Base-by-base conservation (phyloP, 2,113 vertebrate species). In the Coptodon rendalli region DNA sequence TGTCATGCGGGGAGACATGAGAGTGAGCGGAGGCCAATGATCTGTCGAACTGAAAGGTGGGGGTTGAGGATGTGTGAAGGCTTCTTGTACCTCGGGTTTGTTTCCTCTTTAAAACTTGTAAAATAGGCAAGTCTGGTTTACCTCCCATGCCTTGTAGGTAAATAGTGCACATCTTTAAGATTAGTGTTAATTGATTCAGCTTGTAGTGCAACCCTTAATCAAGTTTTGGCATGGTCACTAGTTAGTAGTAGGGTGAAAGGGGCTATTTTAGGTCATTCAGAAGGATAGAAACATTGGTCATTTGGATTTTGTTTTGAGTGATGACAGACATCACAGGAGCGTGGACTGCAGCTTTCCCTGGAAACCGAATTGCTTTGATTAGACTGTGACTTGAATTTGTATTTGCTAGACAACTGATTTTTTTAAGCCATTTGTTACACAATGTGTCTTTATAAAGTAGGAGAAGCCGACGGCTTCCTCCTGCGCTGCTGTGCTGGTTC, bases 141-240 rank as follows among this genome's bases (percentile, higher is more conserved):
- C 85, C 92, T 88, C 63, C 90, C 92, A 91, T 88, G 93, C 88
- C 89, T 89, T 45, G 90, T 82, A 90, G 92, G 91, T 91, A 93
- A 94, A 93, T 96, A 97, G 95, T 95, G 95, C 95, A 96, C 95
- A 94, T 95, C 84, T 59, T 89, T 94, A 90, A 82, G 92, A 95
- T 95, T 96, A 95, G 94, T 96, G 96, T 96, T 96, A 92, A 94
- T 86, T 88, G 91, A 95, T 94, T 96, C 89, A 81, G 83, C 92
- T 91, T 91, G 94, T 95, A 96, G 96, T 96, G 96, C 96, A 96
- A 96, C 94, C 90, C 61, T 95, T 84, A 86, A 87, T 91, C 81
- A 81, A 86, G 90, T 93, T 93, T 96, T 95, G 93, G 93, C 92
- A 89, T 95, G 91, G 90, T 91, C 90, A 93, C 90, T 88, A 57